phyloP scores from a whole-genome alignment of 2,888 invertebrate genomes.

The Synanthedon tipuliformis region DNA sequence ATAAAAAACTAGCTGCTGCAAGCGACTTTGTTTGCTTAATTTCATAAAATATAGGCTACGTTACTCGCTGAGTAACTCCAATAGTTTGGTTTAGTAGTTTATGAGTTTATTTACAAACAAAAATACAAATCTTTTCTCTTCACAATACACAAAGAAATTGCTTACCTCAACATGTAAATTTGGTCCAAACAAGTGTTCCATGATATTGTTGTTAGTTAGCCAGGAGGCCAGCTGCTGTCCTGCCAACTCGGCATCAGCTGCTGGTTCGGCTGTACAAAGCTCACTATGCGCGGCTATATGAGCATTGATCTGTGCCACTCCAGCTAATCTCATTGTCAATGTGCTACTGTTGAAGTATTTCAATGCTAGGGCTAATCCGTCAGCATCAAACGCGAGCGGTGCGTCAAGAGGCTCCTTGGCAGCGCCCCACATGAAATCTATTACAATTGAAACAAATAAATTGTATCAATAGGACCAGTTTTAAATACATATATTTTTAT shows the following conservation, averaged over 20 bases:
- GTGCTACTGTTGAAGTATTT: slow-evolving; percentile 97
- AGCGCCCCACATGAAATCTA: slow-evolving; percentile 95
- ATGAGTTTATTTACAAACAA: no score
- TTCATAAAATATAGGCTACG: no score
- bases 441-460: background rate
- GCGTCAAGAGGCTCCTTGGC: slow-evolving; percentile 92
- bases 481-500: background rate
- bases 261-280: slow-evolving; percentile 87
- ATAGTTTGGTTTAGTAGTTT: no score
- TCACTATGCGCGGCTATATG: slow-evolving; percentile 94
- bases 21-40: no score
- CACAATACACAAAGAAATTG: background rate
- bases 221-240: slow-evolving; percentile 89
- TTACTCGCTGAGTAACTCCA: no score
- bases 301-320: slow-evolving; percentile 94
- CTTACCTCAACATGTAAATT: slow-evolving; percentile 94
- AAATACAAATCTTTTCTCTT: no score
- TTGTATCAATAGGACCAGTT: slow-evolving; percentile 1
- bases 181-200: slow-evolving; percentile 96
- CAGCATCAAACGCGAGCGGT: slow-evolving; percentile 86
- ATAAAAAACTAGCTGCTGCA: no score
- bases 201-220: slow-evolving; percentile 89
- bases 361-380: slow-evolving; percentile 92
- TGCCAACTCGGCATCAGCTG: slow-evolving; percentile 86
- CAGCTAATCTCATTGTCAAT: slow-evolving; percentile 91